Evolutionary conservation across 2,797 vertebrate genomes (phyloP).

Genomic region (Peromyscus aztecus): DNA sequence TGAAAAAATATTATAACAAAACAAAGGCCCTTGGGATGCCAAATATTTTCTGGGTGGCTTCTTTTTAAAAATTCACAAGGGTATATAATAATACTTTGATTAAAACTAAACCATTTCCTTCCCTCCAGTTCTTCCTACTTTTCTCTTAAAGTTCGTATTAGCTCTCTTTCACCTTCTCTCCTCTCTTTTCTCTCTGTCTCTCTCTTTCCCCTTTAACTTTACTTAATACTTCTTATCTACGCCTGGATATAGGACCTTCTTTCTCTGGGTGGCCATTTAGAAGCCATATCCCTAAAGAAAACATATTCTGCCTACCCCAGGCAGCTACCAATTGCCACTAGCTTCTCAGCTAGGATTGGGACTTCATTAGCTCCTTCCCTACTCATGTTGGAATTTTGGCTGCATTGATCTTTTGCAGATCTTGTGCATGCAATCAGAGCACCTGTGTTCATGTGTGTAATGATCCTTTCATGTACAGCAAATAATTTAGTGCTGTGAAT

Average conservation of each 20-base stretch:
- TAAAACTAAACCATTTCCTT: no score
- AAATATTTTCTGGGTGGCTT: no score
- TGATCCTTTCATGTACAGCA: not conserved
- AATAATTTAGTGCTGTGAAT: not conserved
- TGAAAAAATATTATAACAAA: no score
- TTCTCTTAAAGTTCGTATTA: no score
- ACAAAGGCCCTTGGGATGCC: no score
- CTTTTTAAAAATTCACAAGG: no score
- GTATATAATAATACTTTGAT: no score
- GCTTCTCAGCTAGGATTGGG: not conserved
- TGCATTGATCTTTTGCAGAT: not conserved
- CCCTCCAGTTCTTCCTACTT: no score
- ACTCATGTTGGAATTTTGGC: not conserved
- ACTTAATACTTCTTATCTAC: not conserved
- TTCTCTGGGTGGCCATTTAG: not conserved
- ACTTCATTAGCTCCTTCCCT: not conserved
- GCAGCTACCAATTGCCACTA: not conserved
- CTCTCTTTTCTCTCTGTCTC: no score
- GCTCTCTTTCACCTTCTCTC: no score
- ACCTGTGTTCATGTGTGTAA: not conserved
- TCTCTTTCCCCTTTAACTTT: no score
- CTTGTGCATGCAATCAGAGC: not conserved
- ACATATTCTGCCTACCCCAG: not conserved
- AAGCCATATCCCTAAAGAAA: not conserved
- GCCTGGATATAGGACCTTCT: not conserved